These are phyloP conservation scores for Cisticola juncidis DNA, from an alignment of 2,113 vertebrate genomes.

Conservation along the genomic window DNA sequence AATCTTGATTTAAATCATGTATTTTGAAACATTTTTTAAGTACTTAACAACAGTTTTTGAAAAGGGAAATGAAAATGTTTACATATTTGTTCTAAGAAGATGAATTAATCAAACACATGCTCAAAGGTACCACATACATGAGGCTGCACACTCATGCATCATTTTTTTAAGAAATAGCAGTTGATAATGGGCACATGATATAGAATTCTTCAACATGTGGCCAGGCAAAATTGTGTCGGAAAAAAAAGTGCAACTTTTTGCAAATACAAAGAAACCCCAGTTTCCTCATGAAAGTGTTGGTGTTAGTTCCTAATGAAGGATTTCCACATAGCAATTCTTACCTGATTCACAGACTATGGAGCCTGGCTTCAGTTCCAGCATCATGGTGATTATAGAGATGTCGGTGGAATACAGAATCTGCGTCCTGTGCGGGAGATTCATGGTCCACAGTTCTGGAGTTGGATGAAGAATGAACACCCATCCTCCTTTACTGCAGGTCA, in stretches of 20 bases:
- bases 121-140: background rate
- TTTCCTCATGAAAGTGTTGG: background rate
- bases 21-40: background rate
- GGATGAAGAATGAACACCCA: conserved; percentile 97
- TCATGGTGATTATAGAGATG: conserved; percentile 94
- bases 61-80: background rate
- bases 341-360: conserved; percentile 95
- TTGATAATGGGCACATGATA: background rate
- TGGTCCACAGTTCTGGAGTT: conserved; percentile 94
- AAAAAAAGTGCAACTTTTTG: background rate
- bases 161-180: background rate
- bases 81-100: background rate
- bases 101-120: background rate
- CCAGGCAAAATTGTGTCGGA: background rate
- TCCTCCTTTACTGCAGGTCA: conserved; percentile 94
- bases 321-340: conserved; percentile 61
- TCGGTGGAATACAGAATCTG: conserved; percentile 98
- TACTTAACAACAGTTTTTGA: background rate
- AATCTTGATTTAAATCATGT: background rate
- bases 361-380: conserved; percentile 95
- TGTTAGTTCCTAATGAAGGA: background rate
- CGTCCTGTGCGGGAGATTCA: conserved; percentile 91
- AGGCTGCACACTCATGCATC: background rate
- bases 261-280: background rate
- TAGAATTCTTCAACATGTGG: background rate